Evolutionary conservation across 2,888 invertebrate genomes (phyloP).

Genomic region (Rugalucina vietnamica): DNA sequence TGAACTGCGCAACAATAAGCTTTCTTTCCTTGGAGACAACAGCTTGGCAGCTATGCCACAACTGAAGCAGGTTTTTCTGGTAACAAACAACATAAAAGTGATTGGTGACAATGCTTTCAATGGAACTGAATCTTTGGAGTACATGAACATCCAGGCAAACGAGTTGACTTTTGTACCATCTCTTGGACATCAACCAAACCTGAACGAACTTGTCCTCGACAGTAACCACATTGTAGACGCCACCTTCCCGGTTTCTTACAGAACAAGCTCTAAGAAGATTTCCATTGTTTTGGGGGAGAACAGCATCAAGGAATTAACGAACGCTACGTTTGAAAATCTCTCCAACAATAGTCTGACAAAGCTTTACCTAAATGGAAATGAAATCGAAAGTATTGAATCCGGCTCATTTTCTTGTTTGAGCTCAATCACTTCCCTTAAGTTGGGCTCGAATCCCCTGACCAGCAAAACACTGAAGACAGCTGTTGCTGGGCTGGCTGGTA

Average conservation of each 20-base stretch:
- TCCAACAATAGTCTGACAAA: slow-evolving; percentile 51
- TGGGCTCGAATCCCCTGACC: slow-evolving; percentile 70
- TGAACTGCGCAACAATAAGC: slow-evolving; percentile 63
- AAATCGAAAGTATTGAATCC: slow-evolving; percentile 56
- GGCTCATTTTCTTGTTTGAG: slow-evolving; percentile 62
- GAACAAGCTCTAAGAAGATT: slow-evolving; percentile 30
- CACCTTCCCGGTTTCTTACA: slow-evolving; percentile 66
- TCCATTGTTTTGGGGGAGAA: slow-evolving; percentile 70
- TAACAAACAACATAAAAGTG: slow-evolving; percentile 57
- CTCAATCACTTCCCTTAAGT: slow-evolving; percentile 67
- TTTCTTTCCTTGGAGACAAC: slow-evolving; percentile 51
- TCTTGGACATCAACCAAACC: slow-evolving; percentile 55
- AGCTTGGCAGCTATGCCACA: slow-evolving; percentile 54
- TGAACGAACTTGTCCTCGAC: slow-evolving; percentile 65
- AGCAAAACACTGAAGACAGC: slow-evolving; percentile 59
- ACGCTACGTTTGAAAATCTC: slow-evolving; percentile 64
- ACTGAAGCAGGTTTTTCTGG: slow-evolving; percentile 55
- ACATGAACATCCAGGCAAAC: slow-evolving; percentile 65
- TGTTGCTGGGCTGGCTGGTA: slow-evolving; percentile 58
- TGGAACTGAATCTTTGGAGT: slow-evolving; percentile 46
- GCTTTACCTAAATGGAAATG: slow-evolving; percentile 68
- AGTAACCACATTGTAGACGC: slow-evolving; percentile 67
- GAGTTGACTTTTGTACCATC: slow-evolving; percentile 59
- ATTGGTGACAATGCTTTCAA: slow-evolving; percentile 62
- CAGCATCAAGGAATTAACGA: slow-evolving; percentile 57